Evolutionary conservation across 2,797 vertebrate genomes (phyloP).

Genomic region (Xenops minutus): DNA sequence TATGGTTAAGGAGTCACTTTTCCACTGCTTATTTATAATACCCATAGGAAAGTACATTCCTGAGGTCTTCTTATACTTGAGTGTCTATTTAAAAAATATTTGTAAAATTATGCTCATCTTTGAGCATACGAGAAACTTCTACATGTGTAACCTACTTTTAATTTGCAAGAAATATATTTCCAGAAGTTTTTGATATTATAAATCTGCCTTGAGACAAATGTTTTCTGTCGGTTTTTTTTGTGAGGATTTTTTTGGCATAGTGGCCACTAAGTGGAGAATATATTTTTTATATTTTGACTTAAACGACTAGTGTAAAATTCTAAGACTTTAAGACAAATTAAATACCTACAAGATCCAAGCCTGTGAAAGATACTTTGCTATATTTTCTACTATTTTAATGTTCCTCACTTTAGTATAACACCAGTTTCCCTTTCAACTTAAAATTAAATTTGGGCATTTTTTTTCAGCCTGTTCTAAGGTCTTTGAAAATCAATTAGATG

Average conservation of each 20-base stretch:
- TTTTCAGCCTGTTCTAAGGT: not conserved
- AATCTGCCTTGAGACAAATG: not conserved
- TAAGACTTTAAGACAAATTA: not conserved
- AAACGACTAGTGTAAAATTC: not conserved
- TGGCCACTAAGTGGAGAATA: not conserved
- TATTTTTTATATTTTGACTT: not conserved
- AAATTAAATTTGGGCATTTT: not conserved
- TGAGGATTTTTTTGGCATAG: not conserved
- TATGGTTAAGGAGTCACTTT: not conserved
- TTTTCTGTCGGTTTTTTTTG: too few species aligned
- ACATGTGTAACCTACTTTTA: not conserved
- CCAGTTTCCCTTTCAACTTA: not conserved
- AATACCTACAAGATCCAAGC: not conserved
- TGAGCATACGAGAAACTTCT: not conserved
- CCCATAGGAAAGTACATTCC: not conserved
- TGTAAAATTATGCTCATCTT: not conserved
- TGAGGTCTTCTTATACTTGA: not conserved
- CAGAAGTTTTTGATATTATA: not conserved
- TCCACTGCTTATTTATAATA: not conserved
- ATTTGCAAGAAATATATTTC: not conserved
- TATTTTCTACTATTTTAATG: not conserved
- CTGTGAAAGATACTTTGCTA: not conserved
- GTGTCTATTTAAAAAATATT: not conserved
- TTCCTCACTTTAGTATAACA: not conserved
- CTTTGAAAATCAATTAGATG: not conserved